phyloP scores from a whole-genome alignment of 2,888 invertebrate species.

The Harmothoe impar region DNA sequence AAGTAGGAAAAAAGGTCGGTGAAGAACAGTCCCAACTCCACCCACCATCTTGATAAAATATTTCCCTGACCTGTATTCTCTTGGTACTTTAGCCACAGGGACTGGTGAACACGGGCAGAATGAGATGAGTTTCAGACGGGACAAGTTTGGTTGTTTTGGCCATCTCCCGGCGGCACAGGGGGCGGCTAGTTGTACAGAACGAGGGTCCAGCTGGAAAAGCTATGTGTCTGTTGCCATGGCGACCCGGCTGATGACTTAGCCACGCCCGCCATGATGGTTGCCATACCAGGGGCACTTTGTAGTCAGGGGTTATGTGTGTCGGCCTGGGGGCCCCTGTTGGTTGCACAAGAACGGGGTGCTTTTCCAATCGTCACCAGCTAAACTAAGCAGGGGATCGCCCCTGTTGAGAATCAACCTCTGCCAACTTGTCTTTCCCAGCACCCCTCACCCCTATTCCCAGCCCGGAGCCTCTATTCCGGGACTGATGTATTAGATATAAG shows the following conservation, averaged over 20 bases:
- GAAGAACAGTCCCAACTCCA: too few species aligned
- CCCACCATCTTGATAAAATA: neutral
- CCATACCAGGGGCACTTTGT: slow-evolving; percentile 32
- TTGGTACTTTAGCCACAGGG: neutral
- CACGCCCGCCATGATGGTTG: slow-evolving; percentile 58
- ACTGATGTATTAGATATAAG: too few species aligned
- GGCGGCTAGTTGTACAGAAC: neutral
- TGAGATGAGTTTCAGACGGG: neutral
- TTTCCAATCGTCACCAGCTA: slow-evolving; percentile 25
- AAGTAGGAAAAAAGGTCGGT: too few species aligned
- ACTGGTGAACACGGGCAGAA: neutral
- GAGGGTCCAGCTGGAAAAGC: slow-evolving; percentile 59
- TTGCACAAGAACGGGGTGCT: neutral
- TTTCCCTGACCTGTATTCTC: neutral
- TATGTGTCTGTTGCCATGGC: slow-evolving; percentile 61
- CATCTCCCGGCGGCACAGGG: neutral
- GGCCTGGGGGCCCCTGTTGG: neutral
- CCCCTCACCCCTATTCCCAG: too few species aligned
- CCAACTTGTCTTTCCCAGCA: too few species aligned
- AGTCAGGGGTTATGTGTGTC: neutral
- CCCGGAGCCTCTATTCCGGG: too few species aligned
- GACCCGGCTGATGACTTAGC: slow-evolving; percentile 46
- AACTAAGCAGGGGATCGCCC: neutral
- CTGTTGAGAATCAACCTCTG: neutral
- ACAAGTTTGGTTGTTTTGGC: slow-evolving; percentile 3